phyloP scores from a whole-genome alignment of 2,888 invertebrate species.

The Nasonia oneida region DNA sequence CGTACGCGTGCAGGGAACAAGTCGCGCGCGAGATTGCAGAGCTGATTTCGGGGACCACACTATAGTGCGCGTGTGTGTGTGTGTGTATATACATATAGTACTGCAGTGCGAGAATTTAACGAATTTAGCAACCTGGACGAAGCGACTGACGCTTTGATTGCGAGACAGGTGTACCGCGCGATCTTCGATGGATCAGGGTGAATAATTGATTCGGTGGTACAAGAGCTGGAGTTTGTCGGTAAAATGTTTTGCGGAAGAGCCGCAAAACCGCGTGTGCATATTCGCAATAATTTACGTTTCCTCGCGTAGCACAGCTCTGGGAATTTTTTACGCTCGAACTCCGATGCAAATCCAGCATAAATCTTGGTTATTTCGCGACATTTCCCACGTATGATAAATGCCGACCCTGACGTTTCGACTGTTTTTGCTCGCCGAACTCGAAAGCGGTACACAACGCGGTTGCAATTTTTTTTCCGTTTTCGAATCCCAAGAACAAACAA shows the following conservation, averaged over 20 bases:
- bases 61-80: neutral
- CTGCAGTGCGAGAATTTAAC: neutral
- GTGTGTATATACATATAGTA: neutral
- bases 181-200: neutral
- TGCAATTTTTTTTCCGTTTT: no score
- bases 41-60: neutral
- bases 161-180: neutral
- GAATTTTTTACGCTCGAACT: constrained; percentile 21
- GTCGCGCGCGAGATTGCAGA: constrained; percentile 5
- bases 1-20: neutral
- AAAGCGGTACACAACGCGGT: neutral
- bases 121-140: constrained; percentile 4
- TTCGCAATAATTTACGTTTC: neutral
- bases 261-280: neutral
- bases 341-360: constrained; percentile 23
- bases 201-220: neutral
- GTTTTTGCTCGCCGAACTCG: constrained; percentile 3
- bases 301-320: neutral
- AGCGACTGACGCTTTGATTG: neutral
- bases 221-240: no score
- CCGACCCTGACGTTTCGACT: neutral
- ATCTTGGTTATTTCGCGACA: constrained; percentile 29
- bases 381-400: constrained; percentile 16
- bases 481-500: no score
- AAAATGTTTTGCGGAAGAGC: neutral